Conservation (phyloP, 2,888 invertebrate species). For the Lamproptera curius region DNA sequence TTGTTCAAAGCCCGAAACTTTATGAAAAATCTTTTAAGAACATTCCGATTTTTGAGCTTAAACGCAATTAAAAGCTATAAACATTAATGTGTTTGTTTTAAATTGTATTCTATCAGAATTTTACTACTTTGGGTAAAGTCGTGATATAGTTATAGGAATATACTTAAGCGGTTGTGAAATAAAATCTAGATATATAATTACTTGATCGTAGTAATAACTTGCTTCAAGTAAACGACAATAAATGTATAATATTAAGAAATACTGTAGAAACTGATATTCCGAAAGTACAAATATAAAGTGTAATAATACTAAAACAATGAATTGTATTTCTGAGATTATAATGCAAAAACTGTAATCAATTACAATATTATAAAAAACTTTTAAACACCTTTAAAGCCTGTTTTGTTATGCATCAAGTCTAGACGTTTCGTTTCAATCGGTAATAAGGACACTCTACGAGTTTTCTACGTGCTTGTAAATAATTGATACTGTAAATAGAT, state of each 20-base stretch:
- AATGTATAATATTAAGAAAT: neutral
- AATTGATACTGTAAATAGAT: conserved; percentile 27
- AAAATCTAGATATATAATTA: no score
- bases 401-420: no score
- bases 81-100: neutral
- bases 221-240: no score
- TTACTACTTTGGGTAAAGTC: neutral
- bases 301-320: no score
- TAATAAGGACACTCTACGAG: neutral
- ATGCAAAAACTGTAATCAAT: no score
- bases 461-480: conserved; percentile 22
- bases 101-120: neutral
- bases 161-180: no score
- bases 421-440: conserved; percentile 1
- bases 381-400: no score
- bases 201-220: no score
- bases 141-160: no score
- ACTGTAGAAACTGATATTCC: neutral
- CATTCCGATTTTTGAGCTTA: neutral
- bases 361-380: no score
- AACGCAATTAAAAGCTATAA: neutral
- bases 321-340: no score
- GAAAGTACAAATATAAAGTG: no score
- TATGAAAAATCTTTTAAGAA: neutral
- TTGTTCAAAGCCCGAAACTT: neutral